phyloP scores from a whole-genome alignment of 2,113 vertebrate genomes.

The Tragulus kanchil region DNA sequence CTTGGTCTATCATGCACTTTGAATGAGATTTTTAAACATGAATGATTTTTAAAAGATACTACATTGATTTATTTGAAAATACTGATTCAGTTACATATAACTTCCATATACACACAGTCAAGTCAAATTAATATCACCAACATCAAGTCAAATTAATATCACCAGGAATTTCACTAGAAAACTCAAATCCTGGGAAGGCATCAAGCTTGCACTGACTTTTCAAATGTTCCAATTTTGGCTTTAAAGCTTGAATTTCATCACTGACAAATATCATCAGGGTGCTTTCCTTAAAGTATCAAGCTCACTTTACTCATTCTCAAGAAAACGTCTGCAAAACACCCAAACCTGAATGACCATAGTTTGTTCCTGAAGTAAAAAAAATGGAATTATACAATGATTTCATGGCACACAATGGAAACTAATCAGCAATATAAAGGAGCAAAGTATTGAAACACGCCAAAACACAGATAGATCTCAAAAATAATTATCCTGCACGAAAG shows the following conservation, averaged over 20 bases:
- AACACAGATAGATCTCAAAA: neutral
- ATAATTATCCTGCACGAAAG: neutral
- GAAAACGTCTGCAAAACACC: neutral
- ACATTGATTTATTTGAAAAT: neutral
- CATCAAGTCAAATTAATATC: neutral
- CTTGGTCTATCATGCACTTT: neutral
- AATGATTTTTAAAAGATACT: neutral
- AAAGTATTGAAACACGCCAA: neutral
- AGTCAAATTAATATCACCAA: neutral
- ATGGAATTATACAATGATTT: neutral
- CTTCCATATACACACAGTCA: neutral
- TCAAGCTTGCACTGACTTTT: neutral
- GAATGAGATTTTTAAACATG: conserved; percentile 35
- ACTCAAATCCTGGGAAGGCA: neutral
- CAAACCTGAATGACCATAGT: neutral
- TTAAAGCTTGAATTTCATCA: neutral
- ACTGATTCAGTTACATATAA: neutral
- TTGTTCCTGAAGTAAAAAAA: neutral
- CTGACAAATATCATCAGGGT: neutral
- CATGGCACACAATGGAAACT: neutral
- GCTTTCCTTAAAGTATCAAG: neutral
- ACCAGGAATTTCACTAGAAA: neutral
- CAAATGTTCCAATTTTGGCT: neutral
- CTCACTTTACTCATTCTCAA: neutral
- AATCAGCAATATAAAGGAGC: neutral